Conservation (phyloP, 2,113 vertebrate genomes). For the Hydropotes inermis region DNA sequence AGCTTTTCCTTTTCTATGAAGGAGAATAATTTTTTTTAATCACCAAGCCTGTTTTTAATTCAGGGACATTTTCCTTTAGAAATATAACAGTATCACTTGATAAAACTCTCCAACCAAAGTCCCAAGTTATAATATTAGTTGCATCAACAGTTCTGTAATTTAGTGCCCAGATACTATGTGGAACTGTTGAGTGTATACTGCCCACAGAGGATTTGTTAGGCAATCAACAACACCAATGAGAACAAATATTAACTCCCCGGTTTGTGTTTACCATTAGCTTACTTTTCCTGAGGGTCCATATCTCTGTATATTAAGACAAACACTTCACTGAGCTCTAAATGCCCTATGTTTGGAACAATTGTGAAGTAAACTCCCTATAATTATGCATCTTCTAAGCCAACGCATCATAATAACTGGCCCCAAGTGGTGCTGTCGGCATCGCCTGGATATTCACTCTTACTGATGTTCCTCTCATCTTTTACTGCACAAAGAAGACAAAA, state of each 20-base stretch:
- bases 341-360: slow-evolving; percentile 58
- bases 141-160: slow-evolving; percentile 71
- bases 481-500: slow-evolving; percentile 46
- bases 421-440: slow-evolving; percentile 26
- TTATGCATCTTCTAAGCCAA: slow-evolving; percentile 68
- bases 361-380: slow-evolving; percentile 63
- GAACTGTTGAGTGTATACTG: slow-evolving; percentile 53
- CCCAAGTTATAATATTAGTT: slow-evolving; percentile 65
- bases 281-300: slow-evolving; percentile 79
- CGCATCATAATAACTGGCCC: slow-evolving; percentile 32
- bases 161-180: slow-evolving; percentile 64
- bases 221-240: slow-evolving; percentile 68
- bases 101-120: slow-evolving; percentile 62
- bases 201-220: slow-evolving; percentile 78
- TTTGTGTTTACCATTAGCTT: slow-evolving; percentile 77
- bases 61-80: slow-evolving; percentile 74
- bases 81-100: slow-evolving; percentile 70
- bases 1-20: slow-evolving; percentile 3
- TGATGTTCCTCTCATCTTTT: background rate
- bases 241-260: slow-evolving; percentile 77
- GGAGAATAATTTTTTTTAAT: background rate
- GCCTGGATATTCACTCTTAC: background rate
- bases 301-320: slow-evolving; percentile 68
- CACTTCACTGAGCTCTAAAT: slow-evolving; percentile 54
- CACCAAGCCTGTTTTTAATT: slow-evolving; percentile 74